Percentiles rank a stretch among this genome's conserved stretches.
phyloP scores from a whole-genome alignment of 1,140 invertebrate species.

The Hypsibius dujardini region DNA sequence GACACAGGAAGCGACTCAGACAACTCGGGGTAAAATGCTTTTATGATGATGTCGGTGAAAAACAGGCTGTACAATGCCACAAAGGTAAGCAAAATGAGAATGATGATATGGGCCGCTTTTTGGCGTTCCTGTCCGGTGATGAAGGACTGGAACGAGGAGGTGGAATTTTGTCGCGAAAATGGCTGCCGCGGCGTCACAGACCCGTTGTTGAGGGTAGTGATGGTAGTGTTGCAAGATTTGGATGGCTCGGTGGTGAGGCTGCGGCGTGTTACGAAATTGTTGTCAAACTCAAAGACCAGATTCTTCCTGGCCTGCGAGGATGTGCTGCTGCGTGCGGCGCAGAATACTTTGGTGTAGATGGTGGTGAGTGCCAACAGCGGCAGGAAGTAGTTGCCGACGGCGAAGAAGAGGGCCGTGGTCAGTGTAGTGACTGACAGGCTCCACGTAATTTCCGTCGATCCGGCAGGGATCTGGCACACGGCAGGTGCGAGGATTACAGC shows the following conservation, averaged over 20 bases:
- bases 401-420: not conserved
- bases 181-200: not conserved
- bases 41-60: not conserved
- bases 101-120: not conserved
- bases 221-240: not conserved
- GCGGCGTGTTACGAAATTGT: not conserved
- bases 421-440: not conserved
- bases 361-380: not conserved
- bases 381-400: not conserved
- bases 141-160: not conserved
- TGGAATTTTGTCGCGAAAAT: not conserved
- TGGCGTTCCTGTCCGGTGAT: not conserved
- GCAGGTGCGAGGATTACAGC: not conserved
- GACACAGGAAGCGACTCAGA: not conserved
- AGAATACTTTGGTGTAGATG: conserved; percentile 12
- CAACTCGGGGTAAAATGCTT: not conserved
- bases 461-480: not conserved
- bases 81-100: not conserved
- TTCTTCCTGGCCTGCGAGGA: not conserved
- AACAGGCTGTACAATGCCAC: not conserved
- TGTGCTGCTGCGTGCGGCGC: not conserved
- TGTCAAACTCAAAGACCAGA: not conserved
- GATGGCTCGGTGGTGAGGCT: not conserved
- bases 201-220: not conserved
- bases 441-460: not conserved